Conservation (phyloP, 2,888 invertebrate genomes). For the Agrochola macilenta region DNA sequence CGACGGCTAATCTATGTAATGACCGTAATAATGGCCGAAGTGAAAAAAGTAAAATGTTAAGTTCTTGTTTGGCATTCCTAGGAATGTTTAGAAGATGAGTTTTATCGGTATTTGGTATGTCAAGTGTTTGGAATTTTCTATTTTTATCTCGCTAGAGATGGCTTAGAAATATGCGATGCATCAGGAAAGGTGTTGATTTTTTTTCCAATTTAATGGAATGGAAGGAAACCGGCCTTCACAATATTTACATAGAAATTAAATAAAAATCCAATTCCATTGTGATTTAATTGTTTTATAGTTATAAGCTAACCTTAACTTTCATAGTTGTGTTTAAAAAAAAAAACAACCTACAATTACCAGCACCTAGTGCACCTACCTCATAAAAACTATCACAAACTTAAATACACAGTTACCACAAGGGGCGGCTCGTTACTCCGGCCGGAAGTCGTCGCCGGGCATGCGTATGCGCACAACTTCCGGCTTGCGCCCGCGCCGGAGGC, state of each 20-base stretch:
- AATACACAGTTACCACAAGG: conserved; percentile 48
- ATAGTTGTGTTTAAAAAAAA: background rate
- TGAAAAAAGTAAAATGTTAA: conserved; percentile 52
- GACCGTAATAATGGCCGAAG: conserved; percentile 57
- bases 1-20: conserved; percentile 68
- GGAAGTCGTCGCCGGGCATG: conserved; percentile 60
- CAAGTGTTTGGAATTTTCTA: conserved; percentile 36
- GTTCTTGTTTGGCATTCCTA: conserved; percentile 49
- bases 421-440: conserved; percentile 62
- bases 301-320: background rate
- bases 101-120: conserved; percentile 53
- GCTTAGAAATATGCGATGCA: conserved; percentile 10
- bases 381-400: conserved; percentile 45
- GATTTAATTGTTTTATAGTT: background rate
- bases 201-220: background rate
- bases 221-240: no score
- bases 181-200: conserved; percentile 4
- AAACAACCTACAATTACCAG: conserved; percentile 5
- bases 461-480: conserved; percentile 67
- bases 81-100: conserved; percentile 42
- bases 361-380: conserved; percentile 23
- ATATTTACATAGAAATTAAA: background rate
- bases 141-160: conserved; percentile 36
- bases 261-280: background rate
- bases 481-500: conserved; percentile 42